Base-by-base conservation (phyloP, 2,888 invertebrate species). In the Atherix ibis region DNA sequence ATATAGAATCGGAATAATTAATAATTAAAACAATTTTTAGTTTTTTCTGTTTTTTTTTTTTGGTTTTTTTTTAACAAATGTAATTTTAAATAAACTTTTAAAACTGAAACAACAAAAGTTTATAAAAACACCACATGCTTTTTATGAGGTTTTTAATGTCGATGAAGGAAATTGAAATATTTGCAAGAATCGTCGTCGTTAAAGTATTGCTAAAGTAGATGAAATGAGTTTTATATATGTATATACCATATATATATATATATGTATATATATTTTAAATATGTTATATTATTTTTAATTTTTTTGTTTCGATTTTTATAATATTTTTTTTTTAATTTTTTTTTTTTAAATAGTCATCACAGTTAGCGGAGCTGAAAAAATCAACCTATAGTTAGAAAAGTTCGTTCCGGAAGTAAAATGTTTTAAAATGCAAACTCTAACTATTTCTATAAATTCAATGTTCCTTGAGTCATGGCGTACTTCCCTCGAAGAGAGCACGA, bases 291-390 rank as follows among this genome's bases (percentile, higher is more conserved):
- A 27, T 8, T 12, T 27, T 27, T 27, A 5, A 9, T 27, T 5
- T 27, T 27, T 12, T 8, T 27, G 5, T 8, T 5, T 13, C n/a
- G 5, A 32, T 32, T 9, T 25, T 24, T 25, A 31, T 31, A 27
- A 25, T 27, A 27, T 36, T 17, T 27, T 28, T 36, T 31, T 36
- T 33, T 27, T 31, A 18, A 18, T 15, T 31, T 25, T 35, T 31
- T 31, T 31, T 27, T 56, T 38, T 40, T 40, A 40, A 38, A 57
- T 57, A 58, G 58, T 58, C 58, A 58, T 58, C 58, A 58, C 58
- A 58, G 58, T 58, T 58, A 57, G 58, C 58, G 58, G 58, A 58
- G 58, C 58, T 58, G 58, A 56, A 58, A 58, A 54, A 50, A 54
- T 54, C 51, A n/a, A n/a, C n/a, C n/a, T 51, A 53, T 52, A 56